Conservation (phyloP, 2,888 invertebrate species). For the Lingula anatina region DNA sequence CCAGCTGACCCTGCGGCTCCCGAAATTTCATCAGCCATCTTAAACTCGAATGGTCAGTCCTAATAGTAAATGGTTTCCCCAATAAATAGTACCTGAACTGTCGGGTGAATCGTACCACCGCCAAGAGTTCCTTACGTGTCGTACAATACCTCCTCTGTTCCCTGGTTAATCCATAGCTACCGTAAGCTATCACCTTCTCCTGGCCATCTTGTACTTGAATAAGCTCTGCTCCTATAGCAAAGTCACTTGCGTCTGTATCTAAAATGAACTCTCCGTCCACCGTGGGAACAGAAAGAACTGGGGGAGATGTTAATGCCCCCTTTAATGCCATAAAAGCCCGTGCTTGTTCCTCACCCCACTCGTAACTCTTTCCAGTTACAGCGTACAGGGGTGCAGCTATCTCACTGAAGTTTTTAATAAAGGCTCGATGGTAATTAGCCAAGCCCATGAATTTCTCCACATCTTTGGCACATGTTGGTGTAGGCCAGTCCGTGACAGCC, state of each 20-base stretch:
- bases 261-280: background rate
- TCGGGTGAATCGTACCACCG: slow-evolving; percentile 2
- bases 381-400: background rate
- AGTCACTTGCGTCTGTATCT: slow-evolving; percentile 1
- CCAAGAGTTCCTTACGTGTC: slow-evolving; percentile 5
- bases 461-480: background rate
- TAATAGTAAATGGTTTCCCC: background rate
- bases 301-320: background rate
- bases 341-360: background rate
- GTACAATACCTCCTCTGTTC: slow-evolving; percentile 1
- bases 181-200: slow-evolving; percentile 2
- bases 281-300: background rate
- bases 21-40: background rate
- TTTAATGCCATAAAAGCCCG: background rate
- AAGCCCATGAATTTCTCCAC: background rate
- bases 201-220: slow-evolving; percentile 1
- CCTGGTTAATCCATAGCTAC: background rate
- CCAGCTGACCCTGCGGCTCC: no score
- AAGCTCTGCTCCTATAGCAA: slow-evolving; percentile 1
- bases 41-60: background rate
- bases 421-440: background rate
- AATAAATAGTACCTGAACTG: slow-evolving; percentile 1
- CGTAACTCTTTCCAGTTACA: background rate
- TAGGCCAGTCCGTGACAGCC: background rate
- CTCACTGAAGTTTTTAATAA: background rate